A percentile compares a stretch with the other conserved stretches of the same genome.
Conservation (phyloP, 1,140 invertebrate genomes). For the Euwallacea similis region DNA sequence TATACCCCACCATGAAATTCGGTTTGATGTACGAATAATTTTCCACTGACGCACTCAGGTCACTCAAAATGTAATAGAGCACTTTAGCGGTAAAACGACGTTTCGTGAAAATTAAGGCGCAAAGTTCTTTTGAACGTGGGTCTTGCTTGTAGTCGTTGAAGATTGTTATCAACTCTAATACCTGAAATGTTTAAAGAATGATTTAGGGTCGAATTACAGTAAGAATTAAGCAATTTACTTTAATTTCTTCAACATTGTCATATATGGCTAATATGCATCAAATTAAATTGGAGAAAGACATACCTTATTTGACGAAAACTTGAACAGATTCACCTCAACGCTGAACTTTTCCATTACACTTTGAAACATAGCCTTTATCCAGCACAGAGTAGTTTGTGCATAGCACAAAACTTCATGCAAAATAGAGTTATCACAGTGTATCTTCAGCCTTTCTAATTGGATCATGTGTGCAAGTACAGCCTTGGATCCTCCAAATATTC, state of each 20-base stretch:
- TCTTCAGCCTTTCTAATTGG: conserved; percentile 64
- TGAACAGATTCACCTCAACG: conserved; percentile 25
- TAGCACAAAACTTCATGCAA: conserved; percentile 55
- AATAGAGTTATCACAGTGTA: conserved; percentile 53
- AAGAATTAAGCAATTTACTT: conserved; percentile 1
- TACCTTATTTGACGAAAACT: conserved; percentile 42
- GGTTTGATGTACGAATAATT: conserved; percentile 63
- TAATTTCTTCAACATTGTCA: background rate
- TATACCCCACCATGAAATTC: conserved; percentile 73
- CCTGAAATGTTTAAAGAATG: conserved; percentile 43
- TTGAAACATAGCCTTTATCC: conserved; percentile 50
- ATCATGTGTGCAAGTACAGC: conserved; percentile 62
- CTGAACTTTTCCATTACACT: conserved; percentile 46
- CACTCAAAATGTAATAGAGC: conserved; percentile 72
- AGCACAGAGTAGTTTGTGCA: conserved; percentile 51
- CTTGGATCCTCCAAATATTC: conserved; percentile 63
- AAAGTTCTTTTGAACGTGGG: conserved; percentile 57
- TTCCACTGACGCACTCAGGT: conserved; percentile 53
- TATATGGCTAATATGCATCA: too few relatives aligned
- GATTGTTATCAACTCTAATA: conserved; percentile 60
- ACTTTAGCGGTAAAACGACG: conserved; percentile 76
- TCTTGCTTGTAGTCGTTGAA: conserved; percentile 57
- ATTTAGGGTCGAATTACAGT: background rate
- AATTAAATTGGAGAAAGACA: background rate
- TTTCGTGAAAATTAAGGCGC: conserved; percentile 81